phyloP scores from a whole-genome alignment of 2,888 invertebrate genomes.

The Ashinkailepas kermadecensis region DNA sequence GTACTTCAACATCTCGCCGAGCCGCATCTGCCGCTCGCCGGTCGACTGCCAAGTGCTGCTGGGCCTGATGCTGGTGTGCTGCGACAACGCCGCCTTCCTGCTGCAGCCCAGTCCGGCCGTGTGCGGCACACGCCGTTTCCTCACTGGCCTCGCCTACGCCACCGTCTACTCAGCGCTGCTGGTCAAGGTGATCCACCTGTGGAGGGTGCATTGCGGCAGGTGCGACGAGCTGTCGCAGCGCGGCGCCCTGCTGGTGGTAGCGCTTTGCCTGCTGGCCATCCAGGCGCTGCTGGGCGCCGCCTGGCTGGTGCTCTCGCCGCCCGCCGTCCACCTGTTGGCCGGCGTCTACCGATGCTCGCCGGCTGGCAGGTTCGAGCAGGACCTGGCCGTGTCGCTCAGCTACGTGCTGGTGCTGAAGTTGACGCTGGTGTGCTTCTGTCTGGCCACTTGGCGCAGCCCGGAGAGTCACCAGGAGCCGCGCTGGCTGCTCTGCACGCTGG shows the following conservation, averaged over 20 bases:
- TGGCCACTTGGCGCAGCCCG: constrained; percentile 40
- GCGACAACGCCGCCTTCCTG: constrained; percentile 44
- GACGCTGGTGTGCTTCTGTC: constrained; percentile 40
- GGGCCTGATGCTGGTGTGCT: constrained; percentile 43
- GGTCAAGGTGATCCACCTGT: constrained; percentile 44
- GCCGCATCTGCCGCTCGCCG: constrained; percentile 37
- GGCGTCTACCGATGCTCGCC: constrained; percentile 39
- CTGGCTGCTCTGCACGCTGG: constrained; percentile 42
- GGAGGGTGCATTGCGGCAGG: constrained; percentile 40
- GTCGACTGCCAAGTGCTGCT: constrained; percentile 44
- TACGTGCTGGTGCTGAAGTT: constrained; percentile 43
- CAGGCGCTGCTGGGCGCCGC: constrained; percentile 44
- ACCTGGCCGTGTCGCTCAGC: constrained; percentile 42
- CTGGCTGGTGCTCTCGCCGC: constrained; percentile 44
- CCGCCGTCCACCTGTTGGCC: constrained; percentile 37
- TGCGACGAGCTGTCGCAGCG: constrained; percentile 38
- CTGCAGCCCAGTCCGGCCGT: constrained; percentile 41
- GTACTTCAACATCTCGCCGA: constrained; percentile 41
- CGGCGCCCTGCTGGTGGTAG: constrained; percentile 40
- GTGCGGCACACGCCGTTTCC: constrained; percentile 44
- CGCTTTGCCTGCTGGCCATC: constrained; percentile 40
- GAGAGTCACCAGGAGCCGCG: constrained; percentile 43
- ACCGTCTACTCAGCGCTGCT: constrained; percentile 44
- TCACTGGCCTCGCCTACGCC: constrained; percentile 44
- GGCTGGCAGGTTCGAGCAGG: constrained; percentile 41